A percentile compares a stretch with the other conserved stretches of the same genome.
phyloP scores from a whole-genome alignment of 2,113 vertebrate genomes.

The Speoplatyrhinus poulsoni region DNA sequence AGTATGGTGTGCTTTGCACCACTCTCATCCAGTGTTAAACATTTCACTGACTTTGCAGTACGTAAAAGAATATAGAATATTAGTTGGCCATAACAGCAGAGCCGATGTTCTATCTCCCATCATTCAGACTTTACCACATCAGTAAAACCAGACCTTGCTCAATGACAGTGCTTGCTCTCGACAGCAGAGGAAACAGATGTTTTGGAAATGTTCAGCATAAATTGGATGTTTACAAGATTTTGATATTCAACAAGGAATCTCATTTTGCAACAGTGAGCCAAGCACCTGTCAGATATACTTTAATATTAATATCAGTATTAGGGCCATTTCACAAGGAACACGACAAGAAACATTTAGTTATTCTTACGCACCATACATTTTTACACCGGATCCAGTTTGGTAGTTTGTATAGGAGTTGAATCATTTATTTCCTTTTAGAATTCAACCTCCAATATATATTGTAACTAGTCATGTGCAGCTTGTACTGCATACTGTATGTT shows the following conservation, averaged over 20 bases:
- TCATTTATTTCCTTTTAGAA: too few species aligned
- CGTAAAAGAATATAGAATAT: constrained; percentile 9
- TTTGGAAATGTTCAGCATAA: background rate
- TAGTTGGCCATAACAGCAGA: background rate
- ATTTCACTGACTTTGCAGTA: constrained; percentile 19
- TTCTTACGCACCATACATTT: too few species aligned
- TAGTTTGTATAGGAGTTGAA: too few species aligned
- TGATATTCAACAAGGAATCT: background rate
- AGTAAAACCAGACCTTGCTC: constrained; percentile 2
- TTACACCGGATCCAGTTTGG: too few species aligned
- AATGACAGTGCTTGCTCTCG: background rate
- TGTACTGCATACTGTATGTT: too few species aligned
- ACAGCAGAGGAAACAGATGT: background rate
- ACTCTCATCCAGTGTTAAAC: background rate
- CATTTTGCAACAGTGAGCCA: too few species aligned
- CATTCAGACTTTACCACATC: background rate
- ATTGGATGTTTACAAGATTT: background rate
- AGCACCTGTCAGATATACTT: too few species aligned
- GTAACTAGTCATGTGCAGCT: too few species aligned
- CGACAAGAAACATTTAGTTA: too few species aligned
- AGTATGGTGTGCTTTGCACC: constrained; percentile 4
- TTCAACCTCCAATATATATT: too few species aligned
- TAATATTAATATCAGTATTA: too few species aligned
- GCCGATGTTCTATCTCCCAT: background rate
- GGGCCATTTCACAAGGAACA: too few species aligned